Evolutionary conservation across 2,888 invertebrate species (phyloP).

Genomic region (Bimastos eiseni): DNA sequence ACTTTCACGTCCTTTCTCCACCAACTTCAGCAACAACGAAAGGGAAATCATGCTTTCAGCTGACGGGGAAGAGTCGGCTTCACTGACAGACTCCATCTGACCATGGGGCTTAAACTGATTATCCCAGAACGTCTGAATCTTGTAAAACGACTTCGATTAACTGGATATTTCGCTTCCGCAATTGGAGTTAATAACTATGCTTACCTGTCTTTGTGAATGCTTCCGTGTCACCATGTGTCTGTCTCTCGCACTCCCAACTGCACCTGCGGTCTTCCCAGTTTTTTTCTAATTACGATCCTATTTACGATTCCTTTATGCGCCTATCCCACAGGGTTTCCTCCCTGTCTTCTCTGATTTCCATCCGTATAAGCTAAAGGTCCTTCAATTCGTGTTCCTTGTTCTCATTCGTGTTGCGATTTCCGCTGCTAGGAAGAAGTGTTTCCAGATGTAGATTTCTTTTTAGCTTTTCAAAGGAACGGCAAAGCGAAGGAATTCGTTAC

Average conservation of each 20-base stretch:
- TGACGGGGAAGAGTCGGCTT: neutral
- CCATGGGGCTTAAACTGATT: neutral
- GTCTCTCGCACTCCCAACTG: neutral
- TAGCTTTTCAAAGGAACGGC: neutral
- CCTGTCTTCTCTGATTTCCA: neutral
- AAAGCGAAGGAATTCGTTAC: neutral
- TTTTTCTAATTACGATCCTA: neutral
- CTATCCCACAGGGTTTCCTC: neutral
- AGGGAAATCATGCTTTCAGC: neutral
- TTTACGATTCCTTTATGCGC: neutral
- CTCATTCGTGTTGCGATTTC: neutral
- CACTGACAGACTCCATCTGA: neutral
- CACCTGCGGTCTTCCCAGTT: neutral
- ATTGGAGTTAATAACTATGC: neutral
- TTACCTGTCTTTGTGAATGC: neutral
- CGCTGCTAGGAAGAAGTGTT: neutral
- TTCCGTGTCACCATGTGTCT: neutral
- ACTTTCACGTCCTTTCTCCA: neutral
- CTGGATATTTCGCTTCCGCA: too few relatives aligned
- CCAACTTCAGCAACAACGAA: neutral
- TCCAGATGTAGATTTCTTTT: neutral
- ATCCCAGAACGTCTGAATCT: neutral
- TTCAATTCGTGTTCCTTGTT: neutral
- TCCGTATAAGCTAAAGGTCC: too few relatives aligned
- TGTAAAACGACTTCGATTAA: neutral